Base-by-base conservation (phyloP, 2,797 vertebrate genomes). In the Taenioides sp. region DNA sequence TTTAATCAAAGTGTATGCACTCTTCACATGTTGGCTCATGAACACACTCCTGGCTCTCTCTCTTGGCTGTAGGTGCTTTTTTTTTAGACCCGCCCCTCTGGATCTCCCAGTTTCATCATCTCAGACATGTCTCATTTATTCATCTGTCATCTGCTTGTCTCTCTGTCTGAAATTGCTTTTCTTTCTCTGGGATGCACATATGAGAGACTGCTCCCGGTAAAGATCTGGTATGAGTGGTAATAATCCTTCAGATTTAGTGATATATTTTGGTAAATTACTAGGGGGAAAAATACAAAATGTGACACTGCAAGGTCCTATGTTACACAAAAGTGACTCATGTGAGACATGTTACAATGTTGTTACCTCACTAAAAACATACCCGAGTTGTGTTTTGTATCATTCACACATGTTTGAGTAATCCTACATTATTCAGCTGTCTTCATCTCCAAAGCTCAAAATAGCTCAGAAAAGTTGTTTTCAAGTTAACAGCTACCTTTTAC, bases 41-140 rank as follows among this genome's bases (percentile, higher is more conserved):
- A 71, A 67, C 71, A 52, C 43, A 3, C 22, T 63, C 22, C 25
- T 43, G 64, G n/a, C 18, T 70, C 60, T 34, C 25, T 20, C 76
- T 62, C n/a, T 71, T 67, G 64, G 63, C 57, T 77, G 54, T 62
- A 34, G 57, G 37, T 76, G 52, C 50, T 74, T 63, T 80, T 34
- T n/a, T 71, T 78, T 76, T 80, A 72, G 9, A 47, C 16, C 11
- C 20, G 27, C 28, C 72, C 28, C 3, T 72, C 50, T 62, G 49
- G 27, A 9, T 65, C 70, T 71, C 50, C 52, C 55, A 40, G 43
- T 55, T 31, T 58, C 65, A 27, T n/a, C 64, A 52, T 64, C 40
- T 74, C 25, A 63, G 57, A 28, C 43, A 2, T 77, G 11, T 80
- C 58, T 76, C 62, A 49, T 72, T 74, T 50, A 55, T 75, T 78